Conservation (phyloP, 2,113 vertebrate genomes). For the Protomyctophum bolini region DNA sequence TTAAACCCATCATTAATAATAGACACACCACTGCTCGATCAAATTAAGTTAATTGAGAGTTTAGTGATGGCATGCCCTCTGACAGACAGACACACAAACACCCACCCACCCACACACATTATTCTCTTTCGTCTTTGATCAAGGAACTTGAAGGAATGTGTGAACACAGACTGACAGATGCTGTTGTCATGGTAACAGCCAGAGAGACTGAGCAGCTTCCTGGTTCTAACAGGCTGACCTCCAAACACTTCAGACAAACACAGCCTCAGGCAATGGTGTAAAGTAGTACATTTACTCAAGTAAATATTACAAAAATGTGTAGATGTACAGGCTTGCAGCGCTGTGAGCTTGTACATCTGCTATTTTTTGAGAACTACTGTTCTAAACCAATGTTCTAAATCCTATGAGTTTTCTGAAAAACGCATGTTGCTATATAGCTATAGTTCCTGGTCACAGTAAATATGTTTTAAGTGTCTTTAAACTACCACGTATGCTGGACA, state of each 20-base stretch:
- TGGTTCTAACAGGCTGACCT: slow-evolving; percentile 65
- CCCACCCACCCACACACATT: not conserved
- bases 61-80: slow-evolving; percentile 39
- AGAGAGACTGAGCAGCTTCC: slow-evolving; percentile 46
- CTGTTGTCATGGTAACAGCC: slow-evolving; percentile 63
- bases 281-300: no score
- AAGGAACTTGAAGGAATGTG: slow-evolving; percentile 36
- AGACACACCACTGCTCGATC: slow-evolving; percentile 26
- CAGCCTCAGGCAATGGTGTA: slow-evolving; percentile 54
- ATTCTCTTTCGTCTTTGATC: not conserved
- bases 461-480: no score
- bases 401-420: no score
- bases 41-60: slow-evolving; percentile 22
- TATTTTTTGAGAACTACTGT: no score
- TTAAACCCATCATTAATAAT: slow-evolving; percentile 45
- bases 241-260: slow-evolving; percentile 57
- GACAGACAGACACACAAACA: not conserved
- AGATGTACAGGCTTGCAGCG: no score
- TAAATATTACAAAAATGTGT: no score
- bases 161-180: slow-evolving; percentile 61
- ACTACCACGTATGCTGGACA: no score
- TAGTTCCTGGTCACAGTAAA: not conserved
- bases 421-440: no score
- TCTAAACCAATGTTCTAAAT: no score
- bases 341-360: no score